Percentiles rank a stretch among this genome's conserved stretches.
phyloP scores from a whole-genome alignment of 2,797 vertebrate species.

The Epinephelus coioides region DNA sequence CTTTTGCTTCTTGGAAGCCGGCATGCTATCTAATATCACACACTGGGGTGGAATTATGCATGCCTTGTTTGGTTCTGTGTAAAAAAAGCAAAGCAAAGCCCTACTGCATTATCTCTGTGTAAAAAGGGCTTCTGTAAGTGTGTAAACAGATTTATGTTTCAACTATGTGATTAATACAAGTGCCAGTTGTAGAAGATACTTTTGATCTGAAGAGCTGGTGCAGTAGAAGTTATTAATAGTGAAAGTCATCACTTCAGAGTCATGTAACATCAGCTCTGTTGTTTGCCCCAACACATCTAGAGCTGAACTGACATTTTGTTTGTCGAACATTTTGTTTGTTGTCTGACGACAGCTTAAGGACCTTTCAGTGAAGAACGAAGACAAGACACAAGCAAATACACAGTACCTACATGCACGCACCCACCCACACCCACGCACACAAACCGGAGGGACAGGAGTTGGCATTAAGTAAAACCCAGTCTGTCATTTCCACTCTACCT shows the following conservation, averaged over 20 bases:
- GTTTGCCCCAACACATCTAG: neutral
- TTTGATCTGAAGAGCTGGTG: neutral
- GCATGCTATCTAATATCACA: too few species aligned
- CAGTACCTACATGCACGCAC: neutral
- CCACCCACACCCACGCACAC: neutral
- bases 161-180: neutral
- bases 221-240: neutral
- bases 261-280: slow-evolving; percentile 12
- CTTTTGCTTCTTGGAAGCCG: too few species aligned
- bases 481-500: slow-evolving; percentile 60
- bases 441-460: slow-evolving; percentile 34
- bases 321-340: slow-evolving; percentile 38
- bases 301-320: slow-evolving; percentile 31
- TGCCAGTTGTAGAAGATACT: neutral
- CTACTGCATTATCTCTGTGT: too few species aligned
- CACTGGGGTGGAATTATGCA: too few species aligned
- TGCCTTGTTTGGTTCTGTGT: too few species aligned
- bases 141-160: neutral
- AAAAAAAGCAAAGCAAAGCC: too few species aligned
- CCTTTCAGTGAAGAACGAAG: slow-evolving; percentile 30
- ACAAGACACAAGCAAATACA: slow-evolving; percentile 10
- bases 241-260: slow-evolving; percentile 7
- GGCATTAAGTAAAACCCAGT: slow-evolving; percentile 56
- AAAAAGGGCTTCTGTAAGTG: neutral
- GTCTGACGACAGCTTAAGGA: slow-evolving; percentile 30